Conservation (phyloP, 2,113 vertebrate genomes). For the Cyanistes caeruleus region DNA sequence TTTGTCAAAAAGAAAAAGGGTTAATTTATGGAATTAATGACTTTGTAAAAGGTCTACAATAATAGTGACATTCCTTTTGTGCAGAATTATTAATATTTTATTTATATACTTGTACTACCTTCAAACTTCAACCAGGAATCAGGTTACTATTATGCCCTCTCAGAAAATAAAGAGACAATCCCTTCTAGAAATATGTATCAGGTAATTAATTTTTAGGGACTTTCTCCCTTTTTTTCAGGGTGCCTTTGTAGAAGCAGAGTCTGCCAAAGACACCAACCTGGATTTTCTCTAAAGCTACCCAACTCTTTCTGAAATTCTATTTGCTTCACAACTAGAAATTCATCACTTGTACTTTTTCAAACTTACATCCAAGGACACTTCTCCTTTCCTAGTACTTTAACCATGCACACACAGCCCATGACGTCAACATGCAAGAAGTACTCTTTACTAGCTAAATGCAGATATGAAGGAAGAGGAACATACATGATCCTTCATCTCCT, state of each 20-base stretch:
- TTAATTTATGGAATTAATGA: background rate
- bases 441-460: background rate
- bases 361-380: background rate
- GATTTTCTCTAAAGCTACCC: slow-evolving; percentile 29
- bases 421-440: background rate
- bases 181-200: background rate
- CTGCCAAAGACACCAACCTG: background rate
- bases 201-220: slow-evolving; percentile 28
- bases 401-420: background rate
- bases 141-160: background rate
- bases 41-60: background rate
- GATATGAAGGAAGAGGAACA: background rate
- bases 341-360: background rate
- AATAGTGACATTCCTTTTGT: background rate
- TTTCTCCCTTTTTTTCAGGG: background rate
- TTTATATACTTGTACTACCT: background rate
- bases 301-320: background rate
- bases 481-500: background rate
- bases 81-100: slow-evolving; percentile 17
- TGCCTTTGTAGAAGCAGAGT: background rate
- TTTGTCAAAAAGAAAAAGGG: background rate
- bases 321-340: background rate
- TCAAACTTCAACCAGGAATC: slow-evolving; percentile 20
- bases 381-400: background rate
- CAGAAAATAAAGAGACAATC: slow-evolving; percentile 24